Evolutionary conservation across 2,113 vertebrate genomes (phyloP).

Genomic region (Geothlypis trichas): DNA sequence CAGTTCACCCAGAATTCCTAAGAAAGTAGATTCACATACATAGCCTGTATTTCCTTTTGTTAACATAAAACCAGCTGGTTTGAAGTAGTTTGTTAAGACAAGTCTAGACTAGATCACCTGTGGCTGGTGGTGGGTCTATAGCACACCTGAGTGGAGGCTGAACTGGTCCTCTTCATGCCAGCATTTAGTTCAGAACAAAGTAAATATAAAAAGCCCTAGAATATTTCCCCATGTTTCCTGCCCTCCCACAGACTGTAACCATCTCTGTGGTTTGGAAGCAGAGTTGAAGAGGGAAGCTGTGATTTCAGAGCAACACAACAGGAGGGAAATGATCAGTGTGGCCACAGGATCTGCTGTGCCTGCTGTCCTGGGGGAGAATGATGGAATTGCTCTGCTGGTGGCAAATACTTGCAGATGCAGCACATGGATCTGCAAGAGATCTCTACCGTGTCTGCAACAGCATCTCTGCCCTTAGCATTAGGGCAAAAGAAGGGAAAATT

Average conservation of each 20-base stretch:
- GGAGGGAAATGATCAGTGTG: not conserved
- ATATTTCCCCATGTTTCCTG: not conserved
- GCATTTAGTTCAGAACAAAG: not conserved
- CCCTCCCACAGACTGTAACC: not conserved
- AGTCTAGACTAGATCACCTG: not conserved
- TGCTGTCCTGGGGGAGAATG: not conserved
- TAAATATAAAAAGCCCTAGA: not conserved
- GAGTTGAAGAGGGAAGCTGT: not conserved
- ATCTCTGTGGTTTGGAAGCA: not conserved
- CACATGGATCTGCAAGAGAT: fast-evolving
- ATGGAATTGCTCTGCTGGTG: fast-evolving
- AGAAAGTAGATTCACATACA: not conserved
- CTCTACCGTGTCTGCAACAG: not conserved
- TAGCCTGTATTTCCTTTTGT: not conserved
- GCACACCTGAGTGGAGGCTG: not conserved
- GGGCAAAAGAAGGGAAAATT: not conserved
- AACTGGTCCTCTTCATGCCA: not conserved
- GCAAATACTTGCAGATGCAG: not conserved
- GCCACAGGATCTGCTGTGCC: not conserved
- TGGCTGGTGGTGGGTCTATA: not conserved
- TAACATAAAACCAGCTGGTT: not conserved
- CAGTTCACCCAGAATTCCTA: not conserved
- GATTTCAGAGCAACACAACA: not conserved
- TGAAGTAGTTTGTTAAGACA: not conserved
- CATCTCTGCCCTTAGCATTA: not conserved